Base-by-base conservation (phyloP, 2,888 invertebrate genomes). In the Neuroscelio doddi region DNA sequence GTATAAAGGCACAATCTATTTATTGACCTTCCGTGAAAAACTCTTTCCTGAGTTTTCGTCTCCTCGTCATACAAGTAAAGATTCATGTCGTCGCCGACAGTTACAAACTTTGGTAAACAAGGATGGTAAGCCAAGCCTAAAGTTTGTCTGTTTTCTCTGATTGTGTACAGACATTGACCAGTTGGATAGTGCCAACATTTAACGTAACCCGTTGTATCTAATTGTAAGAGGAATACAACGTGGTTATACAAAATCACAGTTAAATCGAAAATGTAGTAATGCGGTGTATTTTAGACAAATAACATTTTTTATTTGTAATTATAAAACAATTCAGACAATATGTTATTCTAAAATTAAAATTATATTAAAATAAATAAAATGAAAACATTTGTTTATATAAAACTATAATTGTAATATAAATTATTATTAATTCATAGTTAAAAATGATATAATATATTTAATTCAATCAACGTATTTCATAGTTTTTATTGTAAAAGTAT, bases 131-230 rank as follows among this genome's bases (percentile, higher is more conserved):
- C 86, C 42, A 91, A 75, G 3, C 91, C 90, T 57, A 89, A 86
- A 0, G 88, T 89, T 82, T 91, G 90, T 21, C 91, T 85, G 64
- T 89, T 88, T 76, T 92, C 91, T 64, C 88, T 85, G 72, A 91
- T 89, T 0, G 90, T 90, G 68, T 89, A 90, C 29, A 91, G 75
- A 74, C 91, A 90, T 71, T 89, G 88, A 21, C 87, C 86, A 69
- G 88, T 89, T 74, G 88, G 87, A 77, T 89, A 90, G 80, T 90
- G 89, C 91, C 91, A 92, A 73, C 89, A 89, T 83, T 91, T 91
- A 4, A 92, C 87, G 73, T 87, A 88, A 29, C 91, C 91, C 72
- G 89, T 89, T 1, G 89, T 87, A 86, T 91, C 91, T 91, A 42
- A 41, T 55, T 44, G 36, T 12, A 32, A 4, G 21, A 21, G 5